phyloP scores from a whole-genome alignment of 2,888 invertebrate genomes.

The Bugulina stolonifera region DNA sequence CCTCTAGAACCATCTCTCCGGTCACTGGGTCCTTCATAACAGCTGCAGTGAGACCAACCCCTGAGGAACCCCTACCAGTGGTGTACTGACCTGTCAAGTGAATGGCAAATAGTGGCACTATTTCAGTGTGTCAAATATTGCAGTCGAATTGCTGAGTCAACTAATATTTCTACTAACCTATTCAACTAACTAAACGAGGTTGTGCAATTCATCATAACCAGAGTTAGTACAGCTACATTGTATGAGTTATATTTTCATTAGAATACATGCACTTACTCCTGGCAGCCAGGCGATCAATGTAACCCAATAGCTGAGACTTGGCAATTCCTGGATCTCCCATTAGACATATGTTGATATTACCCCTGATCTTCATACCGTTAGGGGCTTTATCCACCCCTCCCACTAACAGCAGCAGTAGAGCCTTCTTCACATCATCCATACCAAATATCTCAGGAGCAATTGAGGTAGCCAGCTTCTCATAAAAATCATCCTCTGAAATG shows the following conservation, averaged over 20 bases:
- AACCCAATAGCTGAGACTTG: conserved; percentile 90
- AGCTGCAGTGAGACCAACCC: conserved; percentile 97
- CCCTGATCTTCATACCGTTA: conserved; percentile 94
- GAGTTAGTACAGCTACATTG: too few relatives aligned
- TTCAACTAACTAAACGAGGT: too few relatives aligned
- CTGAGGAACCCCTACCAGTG: conserved; percentile 90
- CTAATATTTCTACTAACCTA: too few relatives aligned
- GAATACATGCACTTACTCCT: conserved; percentile 61
- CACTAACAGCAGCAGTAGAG: conserved; percentile 81
- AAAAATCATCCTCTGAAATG: conserved; percentile 74
- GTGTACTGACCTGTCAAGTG: conserved; percentile 91
- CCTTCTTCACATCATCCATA: conserved; percentile 95
- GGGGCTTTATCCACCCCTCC: conserved; percentile 68
- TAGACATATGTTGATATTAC: conserved; percentile 84
- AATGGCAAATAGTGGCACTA: too few relatives aligned
- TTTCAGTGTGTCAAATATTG: too few relatives aligned
- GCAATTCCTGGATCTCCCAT: conserved; percentile 99
- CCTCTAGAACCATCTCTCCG: conserved; percentile 82
- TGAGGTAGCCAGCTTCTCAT: conserved; percentile 81
- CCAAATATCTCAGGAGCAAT: conserved; percentile 99
- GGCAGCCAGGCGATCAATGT: conserved; percentile 86
- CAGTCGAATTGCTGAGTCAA: too few relatives aligned
- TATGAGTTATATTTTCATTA: too few relatives aligned
- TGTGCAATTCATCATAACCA: too few relatives aligned
- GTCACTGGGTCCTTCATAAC: conserved; percentile 96